These are phyloP conservation scores for Arrhopalites spinosus DNA, from an alignment of 2,888 invertebrate genomes.

Conservation along the genomic window DNA sequence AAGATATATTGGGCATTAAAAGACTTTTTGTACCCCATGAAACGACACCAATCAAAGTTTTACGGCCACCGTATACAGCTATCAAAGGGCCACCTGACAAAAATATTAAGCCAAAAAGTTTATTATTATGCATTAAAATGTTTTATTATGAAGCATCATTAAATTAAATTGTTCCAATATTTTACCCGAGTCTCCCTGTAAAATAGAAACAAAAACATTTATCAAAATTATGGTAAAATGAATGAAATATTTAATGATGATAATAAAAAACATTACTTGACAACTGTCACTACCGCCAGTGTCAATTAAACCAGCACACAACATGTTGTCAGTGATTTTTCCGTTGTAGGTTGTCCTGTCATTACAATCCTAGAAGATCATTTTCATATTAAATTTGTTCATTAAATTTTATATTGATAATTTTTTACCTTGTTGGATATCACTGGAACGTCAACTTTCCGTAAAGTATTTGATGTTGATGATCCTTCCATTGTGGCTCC, in stretches of 20 bases:
- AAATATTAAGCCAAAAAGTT: too few relatives aligned
- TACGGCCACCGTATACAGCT: constrained; percentile 21
- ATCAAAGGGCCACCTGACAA: constrained; percentile 40
- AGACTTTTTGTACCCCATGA: constrained; percentile 47
- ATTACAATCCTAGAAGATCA: constrained; percentile 44
- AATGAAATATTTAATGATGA: too few relatives aligned
- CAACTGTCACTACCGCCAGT: constrained; percentile 33
- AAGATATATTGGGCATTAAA: too few relatives aligned
- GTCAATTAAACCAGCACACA: constrained; percentile 46
- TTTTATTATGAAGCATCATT: too few relatives aligned
- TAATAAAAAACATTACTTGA: constrained; percentile 30
- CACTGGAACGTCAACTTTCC: constrained; percentile 46
- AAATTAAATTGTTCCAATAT: too few relatives aligned
- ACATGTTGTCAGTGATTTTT: constrained; percentile 50
- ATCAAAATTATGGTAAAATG: neutral
- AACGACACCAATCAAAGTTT: constrained; percentile 46
- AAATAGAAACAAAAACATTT: neutral
- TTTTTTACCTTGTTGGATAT: too few relatives aligned
- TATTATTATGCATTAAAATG: too few relatives aligned
- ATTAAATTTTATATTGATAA: too few relatives aligned
- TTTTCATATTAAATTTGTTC: too few relatives aligned
- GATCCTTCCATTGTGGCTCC: constrained; percentile 33
- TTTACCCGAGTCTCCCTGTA: constrained; percentile 39
- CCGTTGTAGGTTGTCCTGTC: constrained; percentile 47
- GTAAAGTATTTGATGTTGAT: constrained; percentile 35